Base-by-base conservation (phyloP, 2,888 invertebrate genomes). In the Axea sp. region DNA sequence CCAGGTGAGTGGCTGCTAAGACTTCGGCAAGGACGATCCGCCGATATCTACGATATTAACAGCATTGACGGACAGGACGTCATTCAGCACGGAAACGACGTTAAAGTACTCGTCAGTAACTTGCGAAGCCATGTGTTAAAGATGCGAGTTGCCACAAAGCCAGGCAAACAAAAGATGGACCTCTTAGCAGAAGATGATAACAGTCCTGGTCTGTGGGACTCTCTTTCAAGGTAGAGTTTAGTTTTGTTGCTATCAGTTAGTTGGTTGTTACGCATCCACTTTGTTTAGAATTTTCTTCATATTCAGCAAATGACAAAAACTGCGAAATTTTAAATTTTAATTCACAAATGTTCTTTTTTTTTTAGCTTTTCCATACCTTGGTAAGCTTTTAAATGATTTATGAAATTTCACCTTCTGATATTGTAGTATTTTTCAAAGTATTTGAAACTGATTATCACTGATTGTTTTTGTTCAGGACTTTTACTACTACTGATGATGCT, bases 1-100 rank as follows among this genome's bases (percentile, higher is more conserved):
- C 99, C 99, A 0, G 99, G 99, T 0, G 95, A 96, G 5, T 99
- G 99, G 99, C 89, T 94, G 12, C 88, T 99, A 69, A 90, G 93
- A 2, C 90, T 99, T 2, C 90, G 99, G 19, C 96, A 97, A 39
- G 99, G 99, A 3, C 91, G 97, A 77, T 99, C 98, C 1, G 91
- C 93, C 1, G 98, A 99, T 65, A 96, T 99, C 75, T 99, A 98
- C 86, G 95, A 96, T 81, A 96, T 99, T 15, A 81, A 80, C 15
- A 88, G 87, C 71, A 89, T 89, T 11, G 90, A 90, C 55, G 90
- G 90, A 1, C 87, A 88, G 30, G 89, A 90, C 60, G 89, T 89
- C 0, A 82, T 90, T 17, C 89, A 90, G 60, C 82, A 86, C 2
- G 82, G 81, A 3, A 86, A 88, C 22, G 82, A 84, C 11, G 85